Evolutionary conservation across 2,888 invertebrate genomes (phyloP).

Genomic region (Halictus quadricinctus): DNA sequence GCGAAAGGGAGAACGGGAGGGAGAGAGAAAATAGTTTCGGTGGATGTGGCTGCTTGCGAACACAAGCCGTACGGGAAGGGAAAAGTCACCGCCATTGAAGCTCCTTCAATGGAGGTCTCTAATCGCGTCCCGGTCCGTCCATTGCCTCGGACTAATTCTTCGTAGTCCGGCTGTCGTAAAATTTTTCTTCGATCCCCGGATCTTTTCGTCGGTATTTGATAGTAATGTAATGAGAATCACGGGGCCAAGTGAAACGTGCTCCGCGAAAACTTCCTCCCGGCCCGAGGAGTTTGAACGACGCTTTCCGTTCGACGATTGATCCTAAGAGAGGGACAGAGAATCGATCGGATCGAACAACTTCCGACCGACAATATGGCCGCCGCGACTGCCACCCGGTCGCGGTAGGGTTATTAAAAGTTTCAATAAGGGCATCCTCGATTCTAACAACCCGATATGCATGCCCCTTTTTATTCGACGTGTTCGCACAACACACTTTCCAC

Average conservation of each 20-base stretch:
- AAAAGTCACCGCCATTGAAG: not conserved
- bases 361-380: conserved; percentile 1
- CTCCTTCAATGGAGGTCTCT: not conserved
- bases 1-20: not conserved
- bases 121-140: not conserved
- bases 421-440: not conserved
- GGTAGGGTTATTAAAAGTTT: conserved; percentile 44
- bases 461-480: not conserved
- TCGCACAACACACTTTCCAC: not conserved
- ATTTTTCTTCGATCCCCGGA: not conserved
- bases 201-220: conserved; percentile 18
- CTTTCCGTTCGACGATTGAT: conserved; percentile 37
- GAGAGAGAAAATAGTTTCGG: not conserved
- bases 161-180: not conserved
- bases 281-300: conserved; percentile 43
- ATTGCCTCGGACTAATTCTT: not conserved
- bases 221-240: conserved; percentile 33
- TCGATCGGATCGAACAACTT: conserved; percentile 33
- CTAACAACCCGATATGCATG: conserved; percentile 2
- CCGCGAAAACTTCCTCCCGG: conserved; percentile 20
- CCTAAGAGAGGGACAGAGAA: conserved; percentile 16
- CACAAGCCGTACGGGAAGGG: not conserved
- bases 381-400: not conserved
- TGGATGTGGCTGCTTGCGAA: not conserved
- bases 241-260: conserved; percentile 24